Conservation (phyloP, 2,113 vertebrate species). For the Verasper variegatus region DNA sequence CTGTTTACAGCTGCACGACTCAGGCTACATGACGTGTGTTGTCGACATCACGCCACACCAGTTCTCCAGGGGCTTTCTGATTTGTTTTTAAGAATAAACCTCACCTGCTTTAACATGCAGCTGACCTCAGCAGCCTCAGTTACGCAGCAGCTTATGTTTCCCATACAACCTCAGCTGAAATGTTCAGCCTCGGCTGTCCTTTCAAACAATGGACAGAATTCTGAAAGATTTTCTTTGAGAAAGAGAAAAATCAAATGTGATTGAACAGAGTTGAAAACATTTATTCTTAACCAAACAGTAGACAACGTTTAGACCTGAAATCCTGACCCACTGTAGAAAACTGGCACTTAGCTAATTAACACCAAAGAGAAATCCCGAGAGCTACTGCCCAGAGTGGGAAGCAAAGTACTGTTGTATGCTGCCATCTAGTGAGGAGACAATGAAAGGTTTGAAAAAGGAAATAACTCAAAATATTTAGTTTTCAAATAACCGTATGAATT, state of each 20-base stretch:
- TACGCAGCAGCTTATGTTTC: slow-evolving; percentile 26
- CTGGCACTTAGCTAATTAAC: not conserved
- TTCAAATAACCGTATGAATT: not conserved
- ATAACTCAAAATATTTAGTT: not conserved
- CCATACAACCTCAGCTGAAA: slow-evolving; percentile 28
- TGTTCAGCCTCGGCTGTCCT: slow-evolving; percentile 24
- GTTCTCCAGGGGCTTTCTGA: no score
- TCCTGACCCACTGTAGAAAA: not conserved
- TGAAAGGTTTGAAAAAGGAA: not conserved
- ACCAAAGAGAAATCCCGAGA: not conserved
- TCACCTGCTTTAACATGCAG: slow-evolving; percentile 1
- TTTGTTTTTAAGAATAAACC: slow-evolving; percentile 16
- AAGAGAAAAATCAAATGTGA: slow-evolving; percentile 5
- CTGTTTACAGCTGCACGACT: slow-evolving; percentile 17
- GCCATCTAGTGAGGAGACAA: slow-evolving; percentile 71
- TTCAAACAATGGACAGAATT: slow-evolving; percentile 24
- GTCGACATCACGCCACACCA: not conserved
- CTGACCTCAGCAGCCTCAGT: slow-evolving; percentile 49
- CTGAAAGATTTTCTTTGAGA: slow-evolving; percentile 12
- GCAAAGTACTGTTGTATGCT: slow-evolving; percentile 49
- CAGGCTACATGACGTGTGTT: slow-evolving; percentile 13
- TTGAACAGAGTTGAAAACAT: not conserved
- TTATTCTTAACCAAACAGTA: slow-evolving; percentile 4
- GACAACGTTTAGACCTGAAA: slow-evolving; percentile 10
- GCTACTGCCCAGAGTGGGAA: not conserved